Percentiles rank a stretch among this genome's conserved stretches.
These are phyloP conservation scores for Halcyon leucocephala DNA, from an alignment of 2,797 vertebrate species.

Conservation along the genomic window DNA sequence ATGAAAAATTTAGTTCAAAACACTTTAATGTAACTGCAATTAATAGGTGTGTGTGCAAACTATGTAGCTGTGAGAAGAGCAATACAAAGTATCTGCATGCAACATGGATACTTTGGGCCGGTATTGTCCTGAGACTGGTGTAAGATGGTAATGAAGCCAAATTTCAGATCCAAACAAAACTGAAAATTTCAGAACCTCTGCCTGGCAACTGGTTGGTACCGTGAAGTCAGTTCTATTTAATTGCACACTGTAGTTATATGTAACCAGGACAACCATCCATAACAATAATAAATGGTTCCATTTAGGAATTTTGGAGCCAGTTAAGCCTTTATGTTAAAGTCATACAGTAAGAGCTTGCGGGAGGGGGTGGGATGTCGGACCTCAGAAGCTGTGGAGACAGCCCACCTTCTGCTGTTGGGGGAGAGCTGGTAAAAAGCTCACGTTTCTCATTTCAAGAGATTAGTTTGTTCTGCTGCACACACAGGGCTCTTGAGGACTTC, in stretches of 20 bases:
- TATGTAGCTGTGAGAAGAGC: not conserved
- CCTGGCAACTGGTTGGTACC: not conserved
- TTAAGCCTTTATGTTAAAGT: conserved; percentile 1
- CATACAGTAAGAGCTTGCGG: not conserved
- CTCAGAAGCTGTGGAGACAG: not conserved
- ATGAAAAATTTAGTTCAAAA: not conserved
- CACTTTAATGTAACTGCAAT: not conserved
- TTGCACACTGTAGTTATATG: not conserved
- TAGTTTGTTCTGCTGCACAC: not conserved
- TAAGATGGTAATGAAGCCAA: not conserved
- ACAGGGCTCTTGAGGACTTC: not conserved
- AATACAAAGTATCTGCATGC: not conserved
- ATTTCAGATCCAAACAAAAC: conserved; percentile 51
- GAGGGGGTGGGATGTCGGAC: not conserved
- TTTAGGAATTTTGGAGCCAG: conserved; percentile 21
- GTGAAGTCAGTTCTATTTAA: conserved; percentile 17
- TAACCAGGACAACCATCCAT: conserved; percentile 28
- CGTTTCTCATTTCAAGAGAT: not conserved
- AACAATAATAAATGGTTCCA: conserved; percentile 60
- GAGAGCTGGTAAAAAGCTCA: not conserved
- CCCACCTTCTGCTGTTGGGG: not conserved
- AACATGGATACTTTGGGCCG: not conserved
- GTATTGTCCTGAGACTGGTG: not conserved
- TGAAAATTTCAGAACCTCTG: conserved; percentile 32
- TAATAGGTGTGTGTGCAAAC: not conserved